Percentiles rank a stretch among this genome's conserved stretches.
phyloP scores from a whole-genome alignment of 2,888 invertebrate genomes.

The Drosophila robusta region DNA sequence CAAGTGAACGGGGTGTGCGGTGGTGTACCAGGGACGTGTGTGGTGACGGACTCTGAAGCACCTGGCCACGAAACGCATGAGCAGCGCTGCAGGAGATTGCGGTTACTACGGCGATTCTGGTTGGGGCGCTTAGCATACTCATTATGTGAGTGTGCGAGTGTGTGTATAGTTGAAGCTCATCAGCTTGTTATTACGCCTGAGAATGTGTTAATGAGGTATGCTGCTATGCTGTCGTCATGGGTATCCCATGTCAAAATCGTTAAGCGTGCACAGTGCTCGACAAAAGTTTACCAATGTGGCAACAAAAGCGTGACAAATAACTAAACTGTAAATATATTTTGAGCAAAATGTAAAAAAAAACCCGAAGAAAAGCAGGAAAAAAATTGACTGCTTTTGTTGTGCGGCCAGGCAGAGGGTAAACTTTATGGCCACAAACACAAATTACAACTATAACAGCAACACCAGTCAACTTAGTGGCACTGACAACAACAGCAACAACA shows the following conservation, averaged over 20 bases:
- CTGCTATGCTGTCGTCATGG: slow-evolving; percentile 32
- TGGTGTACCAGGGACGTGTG: not conserved
- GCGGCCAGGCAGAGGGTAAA: slow-evolving; percentile 54
- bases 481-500: slow-evolving; percentile 35
- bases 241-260: slow-evolving; percentile 40
- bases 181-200: slow-evolving; percentile 2
- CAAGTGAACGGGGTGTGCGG: not conserved
- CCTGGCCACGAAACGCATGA: slow-evolving; percentile 36
- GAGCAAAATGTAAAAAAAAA: slow-evolving; percentile 8
- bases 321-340: slow-evolving; percentile 61
- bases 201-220: slow-evolving; percentile 41
- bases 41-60: slow-evolving; percentile 15
- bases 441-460: slow-evolving; percentile 62
- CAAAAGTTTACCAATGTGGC: slow-evolving; percentile 50
- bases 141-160: not conserved
- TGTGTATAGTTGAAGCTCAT: slow-evolving; percentile 7
- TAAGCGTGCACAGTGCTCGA: slow-evolving; percentile 34
- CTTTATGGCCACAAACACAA: slow-evolving; percentile 75
- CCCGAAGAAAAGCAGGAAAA: slow-evolving; percentile 17
- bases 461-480: slow-evolving; percentile 20
- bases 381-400: slow-evolving; percentile 62
- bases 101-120: slow-evolving; percentile 41
- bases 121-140: slow-evolving; percentile 16
- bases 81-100: slow-evolving; percentile 39
- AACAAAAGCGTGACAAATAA: slow-evolving; percentile 58